phyloP scores from a whole-genome alignment of 2,888 invertebrate genomes.

The Deroplatys truncata region DNA sequence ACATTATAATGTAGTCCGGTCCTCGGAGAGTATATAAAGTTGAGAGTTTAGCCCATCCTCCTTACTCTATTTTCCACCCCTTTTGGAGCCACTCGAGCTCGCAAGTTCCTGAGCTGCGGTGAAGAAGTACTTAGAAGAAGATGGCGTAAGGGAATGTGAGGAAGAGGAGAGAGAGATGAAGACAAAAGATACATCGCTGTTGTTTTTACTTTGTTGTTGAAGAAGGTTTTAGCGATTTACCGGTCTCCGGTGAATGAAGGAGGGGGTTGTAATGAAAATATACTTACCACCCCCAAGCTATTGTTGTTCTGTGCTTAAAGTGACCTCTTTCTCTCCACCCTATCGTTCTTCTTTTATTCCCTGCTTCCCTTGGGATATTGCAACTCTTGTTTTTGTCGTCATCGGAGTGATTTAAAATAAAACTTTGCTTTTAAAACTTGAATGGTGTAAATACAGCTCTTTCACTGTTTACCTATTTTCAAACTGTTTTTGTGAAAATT shows the following conservation, averaged over 20 bases:
- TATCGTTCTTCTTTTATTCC: neutral
- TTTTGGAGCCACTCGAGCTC: neutral
- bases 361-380: neutral
- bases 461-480: neutral
- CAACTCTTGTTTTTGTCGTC: neutral
- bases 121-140: neutral
- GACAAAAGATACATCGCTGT: neutral
- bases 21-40: conserved; percentile 1
- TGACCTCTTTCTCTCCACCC: neutral
- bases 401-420: neutral
- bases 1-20: conserved; percentile 3
- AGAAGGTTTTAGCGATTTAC: conserved; percentile 4
- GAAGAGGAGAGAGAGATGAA: neutral
- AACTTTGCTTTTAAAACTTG: neutral
- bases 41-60: neutral
- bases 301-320: neutral
- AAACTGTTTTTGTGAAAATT: too few species aligned
- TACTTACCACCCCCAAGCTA: neutral
- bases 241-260: neutral
- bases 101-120: neutral
- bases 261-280: neutral
- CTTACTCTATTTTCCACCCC: neutral
- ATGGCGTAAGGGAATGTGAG: neutral
- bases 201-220: conserved; percentile 7
- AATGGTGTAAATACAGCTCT: neutral